Evolutionary conservation across 2,888 invertebrate species (phyloP), one percentile per base, ranked within the genome.

Genomic region (Stegophylla sp.): DNA sequence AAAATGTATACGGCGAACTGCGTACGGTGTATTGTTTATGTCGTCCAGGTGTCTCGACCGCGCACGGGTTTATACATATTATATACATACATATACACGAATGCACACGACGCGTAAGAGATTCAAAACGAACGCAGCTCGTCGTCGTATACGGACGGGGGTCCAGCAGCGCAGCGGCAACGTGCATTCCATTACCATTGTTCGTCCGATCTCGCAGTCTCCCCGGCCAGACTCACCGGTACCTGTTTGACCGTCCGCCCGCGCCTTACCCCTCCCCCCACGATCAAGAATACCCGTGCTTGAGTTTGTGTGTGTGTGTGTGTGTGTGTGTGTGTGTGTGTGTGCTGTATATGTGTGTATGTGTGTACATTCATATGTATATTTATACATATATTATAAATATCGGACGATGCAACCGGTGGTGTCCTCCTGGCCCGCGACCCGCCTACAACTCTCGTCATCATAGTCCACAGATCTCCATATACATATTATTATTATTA

Each of bases 181-280:
- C 63, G 69, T 34, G 61, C 77, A 79, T 79, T 79, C 79, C 79
- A 69, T 79, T 69, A 79, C 79, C 79, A 79, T 79, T 79, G 79
- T 79, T 77, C 69, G 67, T 59, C 43, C 20, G 51, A 20, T 28
- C 43, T 26, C 41, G 17, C 51, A 67, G 56, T 59, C 45, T 56
- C 67, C 67, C 34, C 61, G 69, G 79, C 69, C 79, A 79, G 79
- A 79, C 79, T 79, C 79, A 48, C 79, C 79, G 79, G 79, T 69
- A 79, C 79, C 79, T 79, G 79, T 79, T 79, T 79, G 79, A 79
- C 79, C 61, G 41, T 59, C 79, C 56, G 28, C 66, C 69, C 23
- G 69, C 56, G 28, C 66, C 69, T 17, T 9, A 13, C 77, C 43
- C 51, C 61, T 15, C 13, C 61, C 0, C n/a, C 59, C n/a, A n/a